These are phyloP conservation scores for Portevinia maculata DNA, from an alignment of 2,888 invertebrate species.

Conservation along the genomic window DNA sequence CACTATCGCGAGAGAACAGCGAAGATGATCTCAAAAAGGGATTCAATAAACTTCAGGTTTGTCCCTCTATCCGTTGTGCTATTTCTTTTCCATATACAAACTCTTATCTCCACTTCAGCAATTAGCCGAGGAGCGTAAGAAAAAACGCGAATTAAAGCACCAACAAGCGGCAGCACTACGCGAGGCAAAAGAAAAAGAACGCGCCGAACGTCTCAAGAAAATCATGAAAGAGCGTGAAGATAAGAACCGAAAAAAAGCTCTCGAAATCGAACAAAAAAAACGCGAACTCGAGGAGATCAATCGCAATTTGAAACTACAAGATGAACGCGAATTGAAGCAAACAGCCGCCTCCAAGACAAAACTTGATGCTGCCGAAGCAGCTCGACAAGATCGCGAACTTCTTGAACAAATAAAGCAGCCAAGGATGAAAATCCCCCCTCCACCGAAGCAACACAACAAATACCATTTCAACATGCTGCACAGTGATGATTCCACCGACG, in stretches of 20 bases:
- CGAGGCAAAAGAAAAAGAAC: conserved; percentile 81
- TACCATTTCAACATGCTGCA: conserved; percentile 82
- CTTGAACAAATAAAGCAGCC: conserved; percentile 78
- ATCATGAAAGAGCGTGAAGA: conserved; percentile 81
- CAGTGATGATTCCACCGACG: conserved; percentile 83
- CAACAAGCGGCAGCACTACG: conserved; percentile 80
- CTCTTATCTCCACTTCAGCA: conserved; percentile 50
- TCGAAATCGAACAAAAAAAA: conserved; percentile 79
- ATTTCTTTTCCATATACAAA: not conserved
- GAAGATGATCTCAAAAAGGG: conserved; percentile 81
- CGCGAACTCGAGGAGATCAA: conserved; percentile 80
- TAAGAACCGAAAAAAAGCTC: conserved; percentile 79
- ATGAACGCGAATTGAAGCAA: conserved; percentile 77
- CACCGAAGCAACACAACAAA: conserved; percentile 77
- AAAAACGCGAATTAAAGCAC: conserved; percentile 81
- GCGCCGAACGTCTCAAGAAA: conserved; percentile 80
- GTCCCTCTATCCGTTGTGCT: too few relatives aligned
- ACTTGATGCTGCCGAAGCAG: conserved; percentile 75
- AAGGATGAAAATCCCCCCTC: conserved; percentile 78
- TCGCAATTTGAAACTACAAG: conserved; percentile 78
- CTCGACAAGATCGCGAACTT: conserved; percentile 79
- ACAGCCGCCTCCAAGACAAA: conserved; percentile 74
- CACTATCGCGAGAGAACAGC: conserved; percentile 80
- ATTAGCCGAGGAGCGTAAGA: conserved; percentile 81
- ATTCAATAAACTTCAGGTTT: conserved; percentile 75